Evolutionary conservation across 1,140 invertebrate genomes (phyloP).

Genomic region (Matsumurasca onukii): DNA sequence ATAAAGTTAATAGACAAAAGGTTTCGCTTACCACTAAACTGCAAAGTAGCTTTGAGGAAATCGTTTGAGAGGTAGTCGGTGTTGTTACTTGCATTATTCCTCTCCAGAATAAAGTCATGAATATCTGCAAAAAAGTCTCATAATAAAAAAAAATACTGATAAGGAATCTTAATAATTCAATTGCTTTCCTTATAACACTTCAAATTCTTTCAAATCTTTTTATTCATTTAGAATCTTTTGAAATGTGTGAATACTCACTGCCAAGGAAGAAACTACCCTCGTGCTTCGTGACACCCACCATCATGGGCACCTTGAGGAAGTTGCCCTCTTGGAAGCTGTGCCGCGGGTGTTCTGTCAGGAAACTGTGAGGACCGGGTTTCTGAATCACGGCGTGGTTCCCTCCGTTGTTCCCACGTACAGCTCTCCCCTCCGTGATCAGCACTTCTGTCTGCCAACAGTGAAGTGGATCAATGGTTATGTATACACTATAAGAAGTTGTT

Average conservation of each 20-base stretch:
- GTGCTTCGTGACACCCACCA: constrained; percentile 44
- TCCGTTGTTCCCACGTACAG: constrained; percentile 37
- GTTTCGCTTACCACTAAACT: constrained; percentile 42
- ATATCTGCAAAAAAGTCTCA: constrained; percentile 39
- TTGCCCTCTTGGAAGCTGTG: constrained; percentile 36
- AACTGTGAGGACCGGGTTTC: constrained; percentile 31
- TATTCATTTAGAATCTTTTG: too few relatives aligned
- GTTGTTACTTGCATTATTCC: constrained; percentile 35
- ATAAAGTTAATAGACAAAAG: too few relatives aligned
- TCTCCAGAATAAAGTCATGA: constrained; percentile 39
- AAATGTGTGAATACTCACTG: constrained; percentile 42
- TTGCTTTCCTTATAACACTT: too few relatives aligned
- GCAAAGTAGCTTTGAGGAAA: constrained; percentile 38
- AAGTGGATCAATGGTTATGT: too few relatives aligned
- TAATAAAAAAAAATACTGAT: too few relatives aligned
- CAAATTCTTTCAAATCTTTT: too few relatives aligned
- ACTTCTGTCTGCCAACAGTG: constrained; percentile 31
- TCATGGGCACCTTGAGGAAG: constrained; percentile 39
- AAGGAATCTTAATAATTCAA: too few relatives aligned
- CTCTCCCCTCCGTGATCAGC: constrained; percentile 35
- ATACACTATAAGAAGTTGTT: too few relatives aligned
- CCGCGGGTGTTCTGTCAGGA: constrained; percentile 39
- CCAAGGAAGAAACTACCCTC: constrained; percentile 43
- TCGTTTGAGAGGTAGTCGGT: constrained; percentile 38
- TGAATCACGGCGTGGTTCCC: constrained; percentile 42